Evolutionary conservation across 2,797 vertebrate species (phyloP), one percentile per base, ranked within the genome.

Genomic region (Poeciliopsis infans): DNA sequence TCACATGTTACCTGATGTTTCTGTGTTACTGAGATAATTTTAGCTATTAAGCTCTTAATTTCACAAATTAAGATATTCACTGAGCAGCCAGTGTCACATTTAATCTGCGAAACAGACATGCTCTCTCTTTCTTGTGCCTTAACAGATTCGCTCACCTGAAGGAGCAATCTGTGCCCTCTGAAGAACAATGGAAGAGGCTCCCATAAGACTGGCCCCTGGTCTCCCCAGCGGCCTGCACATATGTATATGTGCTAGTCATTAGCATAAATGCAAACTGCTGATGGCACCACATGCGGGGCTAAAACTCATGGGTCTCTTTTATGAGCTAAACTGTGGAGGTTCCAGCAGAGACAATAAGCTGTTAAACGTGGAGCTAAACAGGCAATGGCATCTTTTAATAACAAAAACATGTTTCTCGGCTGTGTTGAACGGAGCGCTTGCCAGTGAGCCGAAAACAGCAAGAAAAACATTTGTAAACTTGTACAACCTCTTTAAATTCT

Each of bases 101-200:
- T 57, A 28, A 57, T 57, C 15, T 57, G 55, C 11, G n/a, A 57
- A 57, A 57, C 3, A 57, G n/a, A 57, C n/a, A 28, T n/a, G 28
- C 39, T 74, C 69, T 41, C 23, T 61, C 7, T 74, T 28, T 25
- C 18, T 45, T 61, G 12, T 72, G 23, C 64, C 11, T 46, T 41
- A 81, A 78, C 55, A 64, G 73, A 73, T 78, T 75, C 11, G 47
- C 31, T 70, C 39, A 80, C 51, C 53, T 87, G 53, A 20, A 64
- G 68, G 61, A 39, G 31, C 13, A 46, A 76, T 55, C 66, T 59
- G 64, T n/a, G 75, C 64, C 71, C 49, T 76, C 20, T 18, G 36
- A 74, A 28, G 66, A 84, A 76, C 33, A 39, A 68, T 23, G 36
- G 36, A 23, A 68, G 20, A 68, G 64, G 39, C 11, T 85, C 69